A percentile compares a stretch with the other conserved stretches of the same genome.
phyloP scores from a whole-genome alignment of 2,113 vertebrate species.

The Microtus pennsylvanicus region DNA sequence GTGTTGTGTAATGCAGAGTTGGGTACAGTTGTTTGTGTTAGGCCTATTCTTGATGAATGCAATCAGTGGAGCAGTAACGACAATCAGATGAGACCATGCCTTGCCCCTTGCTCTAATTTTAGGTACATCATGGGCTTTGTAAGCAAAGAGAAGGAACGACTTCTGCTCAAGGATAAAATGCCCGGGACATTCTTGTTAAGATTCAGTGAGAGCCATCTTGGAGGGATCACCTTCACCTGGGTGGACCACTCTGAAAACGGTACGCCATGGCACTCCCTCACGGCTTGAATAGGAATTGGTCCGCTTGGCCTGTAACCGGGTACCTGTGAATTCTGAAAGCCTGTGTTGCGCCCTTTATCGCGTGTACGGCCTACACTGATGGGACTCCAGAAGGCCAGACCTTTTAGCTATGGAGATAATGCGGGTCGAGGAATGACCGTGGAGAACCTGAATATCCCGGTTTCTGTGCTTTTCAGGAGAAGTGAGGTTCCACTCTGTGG shows the following conservation, averaged over 20 bases:
- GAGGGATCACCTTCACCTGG: conserved; percentile 99
- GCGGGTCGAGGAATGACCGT: not conserved
- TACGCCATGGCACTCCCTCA: conserved; percentile 74
- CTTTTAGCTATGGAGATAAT: not conserved
- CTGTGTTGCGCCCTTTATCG: not conserved
- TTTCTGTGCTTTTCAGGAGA: conserved; percentile 89
- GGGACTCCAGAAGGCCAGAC: not conserved
- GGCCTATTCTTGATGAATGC: not conserved
- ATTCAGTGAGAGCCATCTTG: conserved; percentile 98
- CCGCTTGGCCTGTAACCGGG: not conserved
- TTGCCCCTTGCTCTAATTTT: conserved; percentile 38
- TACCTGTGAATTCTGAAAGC: not conserved
- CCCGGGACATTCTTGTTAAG: conserved; percentile 95
- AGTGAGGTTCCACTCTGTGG: conserved; percentile 95
- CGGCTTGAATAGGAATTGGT: not conserved
- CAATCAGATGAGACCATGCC: not conserved
- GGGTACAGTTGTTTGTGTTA: not conserved
- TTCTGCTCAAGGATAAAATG: conserved; percentile 93
- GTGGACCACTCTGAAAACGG: conserved; percentile 94
- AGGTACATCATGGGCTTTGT: conserved; percentile 98
- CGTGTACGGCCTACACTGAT: not conserved
- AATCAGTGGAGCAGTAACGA: not conserved
- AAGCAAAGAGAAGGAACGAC: conserved; percentile 96
- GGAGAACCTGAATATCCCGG: not conserved
- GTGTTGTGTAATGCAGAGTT: not conserved